A percentile compares a stretch with the other conserved stretches of the same genome.
These are phyloP conservation scores for Xestia ashworthii DNA, from an alignment of 2,888 invertebrate genomes.

Conservation along the genomic window DNA sequence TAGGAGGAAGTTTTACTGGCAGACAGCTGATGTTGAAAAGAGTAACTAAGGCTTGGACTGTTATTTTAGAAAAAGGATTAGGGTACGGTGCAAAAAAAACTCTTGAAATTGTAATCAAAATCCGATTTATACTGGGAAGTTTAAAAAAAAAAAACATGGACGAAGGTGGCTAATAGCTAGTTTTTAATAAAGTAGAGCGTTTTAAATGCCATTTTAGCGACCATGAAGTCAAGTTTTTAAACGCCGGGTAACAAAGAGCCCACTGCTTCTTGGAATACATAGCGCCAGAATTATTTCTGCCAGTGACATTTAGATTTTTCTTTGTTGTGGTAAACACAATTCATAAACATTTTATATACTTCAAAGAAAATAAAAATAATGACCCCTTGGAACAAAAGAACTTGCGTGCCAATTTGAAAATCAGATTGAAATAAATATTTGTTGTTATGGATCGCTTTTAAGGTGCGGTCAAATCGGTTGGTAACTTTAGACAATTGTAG, in stretches of 20 bases:
- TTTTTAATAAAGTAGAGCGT: neutral
- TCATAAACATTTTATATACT: constrained; percentile 38
- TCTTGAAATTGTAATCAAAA: too few species aligned
- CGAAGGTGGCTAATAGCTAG: too few species aligned
- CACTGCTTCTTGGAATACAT: neutral
- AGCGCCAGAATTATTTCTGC: constrained; percentile 17
- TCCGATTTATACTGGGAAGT: too few species aligned
- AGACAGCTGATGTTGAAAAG: too few species aligned
- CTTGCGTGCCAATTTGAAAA: constrained; percentile 26
- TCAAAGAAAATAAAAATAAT: constrained; percentile 45
- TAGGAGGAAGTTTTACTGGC: too few species aligned
- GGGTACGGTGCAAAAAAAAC: too few species aligned
- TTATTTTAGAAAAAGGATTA: too few species aligned
- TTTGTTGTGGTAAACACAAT: constrained; percentile 25
- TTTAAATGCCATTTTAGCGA: neutral
- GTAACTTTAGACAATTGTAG: too few species aligned
- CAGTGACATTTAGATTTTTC: constrained; percentile 36
- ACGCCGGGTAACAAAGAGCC: neutral
- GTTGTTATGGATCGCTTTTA: neutral
- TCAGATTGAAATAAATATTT: neutral
- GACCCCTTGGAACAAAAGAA: constrained; percentile 25
- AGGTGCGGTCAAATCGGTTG: neutral
- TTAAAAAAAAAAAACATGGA: too few species aligned
- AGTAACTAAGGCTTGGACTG: too few species aligned
- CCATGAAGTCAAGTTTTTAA: neutral